These are phyloP conservation scores for Lissonota sp. DNA, from an alignment of 2,888 invertebrate genomes.

Conservation along the genomic window DNA sequence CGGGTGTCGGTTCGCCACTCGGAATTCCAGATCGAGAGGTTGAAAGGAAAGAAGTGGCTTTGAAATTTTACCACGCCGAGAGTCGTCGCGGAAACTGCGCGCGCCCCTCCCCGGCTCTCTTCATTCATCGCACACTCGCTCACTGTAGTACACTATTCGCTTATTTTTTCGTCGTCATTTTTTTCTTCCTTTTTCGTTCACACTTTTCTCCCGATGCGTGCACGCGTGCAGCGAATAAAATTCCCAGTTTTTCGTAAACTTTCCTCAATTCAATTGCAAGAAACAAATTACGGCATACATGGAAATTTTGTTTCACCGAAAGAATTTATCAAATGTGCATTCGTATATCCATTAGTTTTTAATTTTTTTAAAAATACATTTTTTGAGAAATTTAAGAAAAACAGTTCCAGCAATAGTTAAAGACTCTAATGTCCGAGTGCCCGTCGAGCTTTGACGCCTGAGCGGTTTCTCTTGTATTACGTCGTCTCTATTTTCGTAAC, in stretches of 20 bases:
- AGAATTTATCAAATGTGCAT: too few relatives aligned
- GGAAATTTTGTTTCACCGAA: too few relatives aligned
- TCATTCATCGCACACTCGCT: slow-evolving; percentile 13
- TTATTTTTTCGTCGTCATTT: slow-evolving; percentile 1
- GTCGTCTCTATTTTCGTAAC: slow-evolving; percentile 56
- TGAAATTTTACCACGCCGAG: slow-evolving; percentile 49
- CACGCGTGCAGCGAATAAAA: neutral
- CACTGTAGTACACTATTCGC: neutral
- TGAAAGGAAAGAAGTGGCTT: slow-evolving; percentile 56
- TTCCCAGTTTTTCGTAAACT: too few relatives aligned
- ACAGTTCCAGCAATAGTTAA: too few relatives aligned
- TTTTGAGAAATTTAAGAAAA: too few relatives aligned
- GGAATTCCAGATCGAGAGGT: slow-evolving; percentile 41
- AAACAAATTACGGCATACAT: too few relatives aligned
- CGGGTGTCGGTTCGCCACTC: slow-evolving; percentile 56
- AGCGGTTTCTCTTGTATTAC: slow-evolving; percentile 32
- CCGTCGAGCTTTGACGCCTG: slow-evolving; percentile 23
- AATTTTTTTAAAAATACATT: too few relatives aligned
- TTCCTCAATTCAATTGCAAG: too few relatives aligned
- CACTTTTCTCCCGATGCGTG: neutral
- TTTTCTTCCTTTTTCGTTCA: slow-evolving; percentile 5
- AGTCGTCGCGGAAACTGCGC: slow-evolving; percentile 20
- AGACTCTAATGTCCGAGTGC: neutral
- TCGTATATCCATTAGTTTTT: too few relatives aligned
- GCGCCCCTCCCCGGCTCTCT: slow-evolving; percentile 19